phyloP scores from a whole-genome alignment of 2,888 invertebrate species.

The Euproctis similis region DNA sequence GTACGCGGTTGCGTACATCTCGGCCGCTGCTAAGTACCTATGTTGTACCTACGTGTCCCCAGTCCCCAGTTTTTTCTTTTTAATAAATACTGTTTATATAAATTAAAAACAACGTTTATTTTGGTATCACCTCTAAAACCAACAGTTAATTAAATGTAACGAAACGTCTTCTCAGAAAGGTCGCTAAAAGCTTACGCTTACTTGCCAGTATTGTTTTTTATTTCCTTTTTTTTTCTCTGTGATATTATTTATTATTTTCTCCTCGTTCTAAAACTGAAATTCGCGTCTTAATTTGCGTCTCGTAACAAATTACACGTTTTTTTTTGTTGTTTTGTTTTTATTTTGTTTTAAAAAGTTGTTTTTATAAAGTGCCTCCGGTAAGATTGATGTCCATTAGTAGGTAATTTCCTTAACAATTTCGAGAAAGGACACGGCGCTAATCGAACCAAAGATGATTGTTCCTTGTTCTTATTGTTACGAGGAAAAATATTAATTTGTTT shows the following conservation, averaged over 20 bases:
- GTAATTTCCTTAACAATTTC: slow-evolving; percentile 47
- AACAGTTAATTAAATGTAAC: slow-evolving; percentile 10
- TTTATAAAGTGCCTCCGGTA: slow-evolving; percentile 40
- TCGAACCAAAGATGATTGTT: slow-evolving; percentile 27
- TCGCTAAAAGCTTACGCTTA: slow-evolving; percentile 15
- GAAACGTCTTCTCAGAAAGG: slow-evolving; percentile 9
- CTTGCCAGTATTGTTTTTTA: slow-evolving; percentile 17
- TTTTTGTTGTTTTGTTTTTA: no score
- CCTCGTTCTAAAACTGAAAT: slow-evolving; percentile 37
- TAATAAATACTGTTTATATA: no score
- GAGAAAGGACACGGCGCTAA: slow-evolving; percentile 26
- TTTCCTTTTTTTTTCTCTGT: no score
- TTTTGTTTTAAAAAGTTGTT: slow-evolving; percentile 40
- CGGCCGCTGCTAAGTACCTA: no score
- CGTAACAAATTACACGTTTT: slow-evolving; percentile 51
- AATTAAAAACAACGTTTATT: slow-evolving; percentile 1
- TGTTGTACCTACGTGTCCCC: no score
- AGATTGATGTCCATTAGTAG: slow-evolving; percentile 57
- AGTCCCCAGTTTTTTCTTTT: no score
- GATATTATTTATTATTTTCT: slow-evolving; percentile 39
- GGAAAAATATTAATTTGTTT: slow-evolving; percentile 2
- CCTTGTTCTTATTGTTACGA: slow-evolving; percentile 15
- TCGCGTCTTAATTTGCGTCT: slow-evolving; percentile 49
- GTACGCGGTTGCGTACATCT: no score
- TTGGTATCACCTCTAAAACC: slow-evolving; percentile 3